A percentile compares a stretch with the other conserved stretches of the same genome.
Evolutionary conservation across 2,797 vertebrate genomes (phyloP).

Genomic region (Phylloscopus collybita): DNA sequence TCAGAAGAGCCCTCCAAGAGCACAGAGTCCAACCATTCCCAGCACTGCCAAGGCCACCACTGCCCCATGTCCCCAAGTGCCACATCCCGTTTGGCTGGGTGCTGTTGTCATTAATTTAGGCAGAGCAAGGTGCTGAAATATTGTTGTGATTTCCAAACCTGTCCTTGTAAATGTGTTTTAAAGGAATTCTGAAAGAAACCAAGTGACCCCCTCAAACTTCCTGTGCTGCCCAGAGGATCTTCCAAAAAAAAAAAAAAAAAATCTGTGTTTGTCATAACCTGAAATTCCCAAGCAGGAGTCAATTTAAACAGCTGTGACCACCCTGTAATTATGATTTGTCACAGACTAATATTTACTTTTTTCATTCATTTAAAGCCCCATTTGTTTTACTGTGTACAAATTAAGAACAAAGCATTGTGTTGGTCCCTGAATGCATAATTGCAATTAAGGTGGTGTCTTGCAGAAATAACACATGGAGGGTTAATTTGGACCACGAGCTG

Average conservation of each 20-base stretch:
- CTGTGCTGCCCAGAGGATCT: not conserved
- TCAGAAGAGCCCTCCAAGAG: not conserved
- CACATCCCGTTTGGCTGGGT: fast-evolving
- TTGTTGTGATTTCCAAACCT: not conserved
- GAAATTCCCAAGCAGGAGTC: not conserved
- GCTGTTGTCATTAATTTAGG: not conserved
- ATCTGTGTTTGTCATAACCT: not conserved
- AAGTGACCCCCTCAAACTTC: not conserved
- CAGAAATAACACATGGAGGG: not conserved
- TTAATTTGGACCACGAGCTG: slow-evolving; percentile 16
- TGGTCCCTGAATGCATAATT: not conserved
- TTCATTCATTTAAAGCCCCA: slow-evolving; percentile 8
- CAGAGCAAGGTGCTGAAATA: not conserved
- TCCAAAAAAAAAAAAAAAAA: not conserved
- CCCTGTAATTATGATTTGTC: not conserved
- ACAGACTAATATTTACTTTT: slow-evolving; percentile 34
- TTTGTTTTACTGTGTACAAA: not conserved
- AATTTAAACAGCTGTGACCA: not conserved
- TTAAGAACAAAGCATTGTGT: not conserved
- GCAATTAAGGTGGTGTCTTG: slow-evolving; percentile 8
- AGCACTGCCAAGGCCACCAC: not conserved
- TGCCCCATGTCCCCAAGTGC: fast-evolving
- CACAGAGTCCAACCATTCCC: not conserved
- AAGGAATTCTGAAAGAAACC: not conserved
- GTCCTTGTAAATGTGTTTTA: not conserved